A percentile compares a stretch with the other conserved stretches of the same genome.
phyloP scores from a whole-genome alignment of 2,888 invertebrate species.

The Gastracanthus pulcherrimus region DNA sequence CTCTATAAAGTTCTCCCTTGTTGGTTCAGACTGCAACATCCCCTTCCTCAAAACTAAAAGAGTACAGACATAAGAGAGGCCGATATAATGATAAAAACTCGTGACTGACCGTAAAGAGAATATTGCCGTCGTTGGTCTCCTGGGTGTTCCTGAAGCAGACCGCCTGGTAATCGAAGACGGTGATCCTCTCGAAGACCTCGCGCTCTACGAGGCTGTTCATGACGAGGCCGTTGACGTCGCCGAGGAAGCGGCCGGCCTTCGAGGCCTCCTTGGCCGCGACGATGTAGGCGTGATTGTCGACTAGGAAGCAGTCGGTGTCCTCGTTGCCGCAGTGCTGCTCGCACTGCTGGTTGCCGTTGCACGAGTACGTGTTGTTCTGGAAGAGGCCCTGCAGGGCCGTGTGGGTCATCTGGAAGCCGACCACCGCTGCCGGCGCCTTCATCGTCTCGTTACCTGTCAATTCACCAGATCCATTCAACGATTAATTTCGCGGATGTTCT shows the following conservation, averaged over 20 bases:
- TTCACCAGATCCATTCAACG: too few species aligned
- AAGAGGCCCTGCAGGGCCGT: conserved; percentile 87
- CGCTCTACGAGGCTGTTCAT: conserved; percentile 87
- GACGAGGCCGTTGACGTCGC: conserved; percentile 88
- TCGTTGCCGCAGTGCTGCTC: conserved; percentile 82
- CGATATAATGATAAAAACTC: background rate
- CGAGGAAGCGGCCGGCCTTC: conserved; percentile 92
- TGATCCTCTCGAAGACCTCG: conserved; percentile 86
- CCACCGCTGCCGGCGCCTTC: conserved; percentile 80
- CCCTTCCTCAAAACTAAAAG: too few species aligned
- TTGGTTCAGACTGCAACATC: too few species aligned
- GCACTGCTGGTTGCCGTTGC: conserved; percentile 67
- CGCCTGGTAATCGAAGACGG: conserved; percentile 92
- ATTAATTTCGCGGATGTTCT: too few species aligned
- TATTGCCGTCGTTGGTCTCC: conserved; percentile 81
- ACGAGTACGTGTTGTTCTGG: conserved; percentile 86
- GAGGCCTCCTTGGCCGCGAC: conserved; percentile 85
- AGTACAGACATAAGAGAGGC: background rate
- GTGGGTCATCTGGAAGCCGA: conserved; percentile 89
- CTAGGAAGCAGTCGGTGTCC: conserved; percentile 88
- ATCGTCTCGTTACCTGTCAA: conserved; percentile 67
- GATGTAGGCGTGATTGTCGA: conserved; percentile 94
- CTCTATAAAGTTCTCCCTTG: too few species aligned
- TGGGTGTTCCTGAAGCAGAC: conserved; percentile 88
- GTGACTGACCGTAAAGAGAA: conserved; percentile 82